Percentiles rank a stretch among this genome's conserved stretches.
Evolutionary conservation across 2,888 invertebrate species (phyloP).

Genomic region (Cyclophora punctaria): DNA sequence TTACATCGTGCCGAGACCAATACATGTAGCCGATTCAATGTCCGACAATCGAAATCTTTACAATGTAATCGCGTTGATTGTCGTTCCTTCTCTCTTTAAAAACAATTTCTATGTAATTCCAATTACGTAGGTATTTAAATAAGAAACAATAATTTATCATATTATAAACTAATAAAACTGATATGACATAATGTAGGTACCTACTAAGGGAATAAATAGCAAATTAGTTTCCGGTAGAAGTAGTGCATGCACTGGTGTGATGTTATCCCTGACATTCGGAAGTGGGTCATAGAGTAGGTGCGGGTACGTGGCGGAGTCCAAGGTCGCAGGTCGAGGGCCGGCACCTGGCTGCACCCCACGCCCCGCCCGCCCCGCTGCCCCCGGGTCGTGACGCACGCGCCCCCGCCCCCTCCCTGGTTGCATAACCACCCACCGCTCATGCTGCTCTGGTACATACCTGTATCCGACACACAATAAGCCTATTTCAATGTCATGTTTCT

Average conservation of each 20-base stretch:
- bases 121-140: too few species aligned
- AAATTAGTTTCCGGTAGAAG: not conserved
- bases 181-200: too few species aligned
- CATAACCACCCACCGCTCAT: constrained; percentile 23
- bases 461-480: constrained; percentile 40
- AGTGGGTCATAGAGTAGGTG: constrained; percentile 12
- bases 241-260: not conserved
- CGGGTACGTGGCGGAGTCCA: constrained; percentile 3
- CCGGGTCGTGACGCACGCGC: constrained; percentile 4
- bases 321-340: constrained; percentile 12
- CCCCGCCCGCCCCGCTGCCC: constrained; percentile 17
- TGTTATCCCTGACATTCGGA: constrained; percentile 1
- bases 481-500: constrained; percentile 14
- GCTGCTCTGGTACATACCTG: constrained; percentile 39
- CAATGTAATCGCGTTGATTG: too few species aligned
- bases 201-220: too few species aligned
- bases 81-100: too few species aligned
- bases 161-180: too few species aligned
- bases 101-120: too few species aligned
- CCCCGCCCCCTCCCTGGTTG: constrained; percentile 7
- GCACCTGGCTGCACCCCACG: not conserved
- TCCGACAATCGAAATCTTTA: too few species aligned
- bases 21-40: too few species aligned
- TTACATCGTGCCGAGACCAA: not conserved
- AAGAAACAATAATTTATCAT: too few species aligned